Base-by-base conservation (phyloP, 2,888 invertebrate genomes). In the Hydropsyche betteni region DNA sequence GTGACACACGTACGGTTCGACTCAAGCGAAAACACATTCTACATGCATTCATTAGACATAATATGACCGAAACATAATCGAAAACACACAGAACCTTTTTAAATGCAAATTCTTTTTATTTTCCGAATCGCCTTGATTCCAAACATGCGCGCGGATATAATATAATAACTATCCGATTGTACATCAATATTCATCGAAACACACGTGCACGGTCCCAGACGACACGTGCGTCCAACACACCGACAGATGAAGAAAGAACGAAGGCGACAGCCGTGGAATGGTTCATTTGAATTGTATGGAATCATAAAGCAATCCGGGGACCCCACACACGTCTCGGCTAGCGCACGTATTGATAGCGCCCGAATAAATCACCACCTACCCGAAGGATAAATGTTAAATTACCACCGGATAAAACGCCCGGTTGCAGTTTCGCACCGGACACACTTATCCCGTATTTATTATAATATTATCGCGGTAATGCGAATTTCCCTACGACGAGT, bases 311-410 rank as follows among this genome's bases (percentile, higher is more conserved):
- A 52, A 53, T 70, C 69, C 7, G 24, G 44, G 44, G 44, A 34
- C 64, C 75, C 76, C 75, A 68, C 75, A 74, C 75, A 77, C 69
- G 72, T 77, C 69, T 69, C 70, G 55, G 69, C 69, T 73, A 75
- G 73, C 68, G 75, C 73, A 70, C 75, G 44, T 69, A 77, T 55
- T 72, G 73, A 77, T 58, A 24, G 52, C 34, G 53, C 70, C 51
- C 70, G 52, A 70, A 70, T 51, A 70, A 44, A 53, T 53, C 70
- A 70, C 70, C 52, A 51, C 70, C 75, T 68, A 52, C 72, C 33
- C 24, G 68, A 72, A 68, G 44, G 55, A 50, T 44, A 73, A 72
- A 68, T 55, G 34, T 51, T 52, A 75, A 36, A 64, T 64, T 64
- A 36, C 64, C 64, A 64, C 64, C 36, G 14, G 36, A 74, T 76